Evolutionary conservation across 2,888 invertebrate species (phyloP), one percentile per base, ranked within the genome.

Genomic region (Anorthoa munda): DNA sequence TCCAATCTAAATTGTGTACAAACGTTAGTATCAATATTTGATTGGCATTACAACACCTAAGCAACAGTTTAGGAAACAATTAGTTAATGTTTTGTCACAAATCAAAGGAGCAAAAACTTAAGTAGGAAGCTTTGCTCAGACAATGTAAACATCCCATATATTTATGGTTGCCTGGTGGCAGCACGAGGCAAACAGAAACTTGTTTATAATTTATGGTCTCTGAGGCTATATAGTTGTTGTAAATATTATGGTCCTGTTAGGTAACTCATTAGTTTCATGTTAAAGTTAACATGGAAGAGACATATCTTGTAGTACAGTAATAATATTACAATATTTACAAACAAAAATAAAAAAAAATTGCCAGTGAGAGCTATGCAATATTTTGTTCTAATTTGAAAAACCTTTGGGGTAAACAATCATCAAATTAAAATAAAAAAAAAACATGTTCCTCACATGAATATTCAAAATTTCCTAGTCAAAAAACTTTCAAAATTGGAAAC

Each of bases 51-150:
- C 51, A 73, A 61, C 79, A 60, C 2, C 1, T 51, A 31, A 23
- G 65, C 31, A 64, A 48, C 46, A 61, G 58, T 82, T 80, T 80
- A 46, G 60, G 55, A 72, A 73, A 72, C 79, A 73, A 83, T 83
- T 26, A 67, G 63, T 21, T 60, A 66, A 83, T 79, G 46, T 55
- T 56, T 26, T 23, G 12, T 59, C 17, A 50, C 12, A 72, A 78
- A 58, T 78, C 55, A 46, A 23, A 18, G 48, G 21, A 72, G 67
- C 15, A 79, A 83, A 83, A 78, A 78, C 55, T 64, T 82, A 68
- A 79, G 56, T 61, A 26, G 26, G 55, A 65, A 82, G 61, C 68
- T 68, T 61, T 48, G 23, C 26, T 21, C 46, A 18, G 17, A 3
- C 7, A 50, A 63, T 68, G 71, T 80, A 75, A 81, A 83, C 75